A percentile compares a stretch with the other conserved stretches of the same genome.
phyloP scores from a whole-genome alignment of 1,140 invertebrate genomes.

The Sarcophaga bullata region DNA sequence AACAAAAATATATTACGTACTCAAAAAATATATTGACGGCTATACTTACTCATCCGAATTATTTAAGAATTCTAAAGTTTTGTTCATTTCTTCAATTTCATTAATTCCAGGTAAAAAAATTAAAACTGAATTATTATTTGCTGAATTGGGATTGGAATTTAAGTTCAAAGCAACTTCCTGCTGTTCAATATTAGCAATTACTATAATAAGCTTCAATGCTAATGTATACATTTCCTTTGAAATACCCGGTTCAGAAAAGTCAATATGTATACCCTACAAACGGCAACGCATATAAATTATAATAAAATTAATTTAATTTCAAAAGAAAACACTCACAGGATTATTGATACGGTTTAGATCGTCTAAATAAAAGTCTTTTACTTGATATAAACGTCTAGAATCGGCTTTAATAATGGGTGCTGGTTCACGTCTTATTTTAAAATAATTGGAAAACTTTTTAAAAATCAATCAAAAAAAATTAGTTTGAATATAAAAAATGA shows the following conservation, averaged over 20 bases:
- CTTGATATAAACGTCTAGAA: slow-evolving; percentile 68
- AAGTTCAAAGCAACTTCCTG: slow-evolving; percentile 54
- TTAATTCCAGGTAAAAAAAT: slow-evolving; percentile 88
- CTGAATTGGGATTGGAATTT: neutral
- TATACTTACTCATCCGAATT: slow-evolving; percentile 50
- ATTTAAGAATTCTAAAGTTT: slow-evolving; percentile 56
- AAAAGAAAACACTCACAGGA: slow-evolving; percentile 46
- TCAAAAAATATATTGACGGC: neutral
- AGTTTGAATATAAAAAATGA: neutral
- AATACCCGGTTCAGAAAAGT: slow-evolving; percentile 68
- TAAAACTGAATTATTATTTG: slow-evolving; percentile 71
- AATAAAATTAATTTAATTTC: slow-evolving; percentile 2
- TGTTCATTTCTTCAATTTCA: slow-evolving; percentile 75
- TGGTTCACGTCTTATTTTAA: slow-evolving; percentile 68
- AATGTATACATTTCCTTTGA: slow-evolving; percentile 68
- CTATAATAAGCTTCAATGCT: slow-evolving; percentile 73
- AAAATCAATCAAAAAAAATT: neutral
- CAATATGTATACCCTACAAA: slow-evolving; percentile 58
- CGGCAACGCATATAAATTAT: neutral
- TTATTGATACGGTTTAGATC: slow-evolving; percentile 66
- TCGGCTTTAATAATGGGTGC: slow-evolving; percentile 72
- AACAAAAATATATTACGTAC: neutral
- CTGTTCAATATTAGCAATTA: slow-evolving; percentile 78
- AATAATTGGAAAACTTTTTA: slow-evolving; percentile 78
- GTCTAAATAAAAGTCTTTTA: slow-evolving; percentile 78